Conservation (phyloP, 2,113 vertebrate species). For the Heterotis niloticus region DNA sequence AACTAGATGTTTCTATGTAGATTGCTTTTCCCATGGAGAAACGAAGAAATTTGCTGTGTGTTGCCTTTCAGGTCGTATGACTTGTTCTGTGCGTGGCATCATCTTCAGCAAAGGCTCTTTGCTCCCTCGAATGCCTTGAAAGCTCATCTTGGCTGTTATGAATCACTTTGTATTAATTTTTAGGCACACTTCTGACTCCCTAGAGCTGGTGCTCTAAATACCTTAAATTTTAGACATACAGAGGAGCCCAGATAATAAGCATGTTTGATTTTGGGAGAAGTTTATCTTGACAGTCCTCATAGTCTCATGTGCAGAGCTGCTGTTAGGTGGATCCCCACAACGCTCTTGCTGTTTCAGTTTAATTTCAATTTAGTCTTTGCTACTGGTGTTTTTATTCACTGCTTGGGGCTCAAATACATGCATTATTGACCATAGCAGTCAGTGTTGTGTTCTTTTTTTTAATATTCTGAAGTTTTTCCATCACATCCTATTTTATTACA, state of each 20-base stretch:
- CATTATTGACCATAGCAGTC: not conserved
- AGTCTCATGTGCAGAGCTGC: not conserved
- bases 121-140: not conserved
- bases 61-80: not conserved
- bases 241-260: too few species aligned
- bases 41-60: not conserved
- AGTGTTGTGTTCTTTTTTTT: not conserved
- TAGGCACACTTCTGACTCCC: not conserved
- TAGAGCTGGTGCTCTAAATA: too few species aligned
- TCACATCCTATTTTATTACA: not conserved
- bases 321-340: too few species aligned
- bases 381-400: not conserved
- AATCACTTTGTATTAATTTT: not conserved
- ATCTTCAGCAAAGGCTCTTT: too few species aligned
- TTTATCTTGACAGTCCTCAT: not conserved
- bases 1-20: not conserved
- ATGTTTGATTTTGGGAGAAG: too few species aligned
- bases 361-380: not conserved
- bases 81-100: too few species aligned
- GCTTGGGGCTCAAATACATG: not conserved
- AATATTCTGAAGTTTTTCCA: too few species aligned
- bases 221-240: too few species aligned
- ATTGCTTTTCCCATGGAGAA: constrained; percentile 14
- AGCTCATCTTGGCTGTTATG: not conserved
- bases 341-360: too few species aligned